Evolutionary conservation across 2,888 invertebrate genomes (phyloP).

Genomic region (Eretmocerus hayati): DNA sequence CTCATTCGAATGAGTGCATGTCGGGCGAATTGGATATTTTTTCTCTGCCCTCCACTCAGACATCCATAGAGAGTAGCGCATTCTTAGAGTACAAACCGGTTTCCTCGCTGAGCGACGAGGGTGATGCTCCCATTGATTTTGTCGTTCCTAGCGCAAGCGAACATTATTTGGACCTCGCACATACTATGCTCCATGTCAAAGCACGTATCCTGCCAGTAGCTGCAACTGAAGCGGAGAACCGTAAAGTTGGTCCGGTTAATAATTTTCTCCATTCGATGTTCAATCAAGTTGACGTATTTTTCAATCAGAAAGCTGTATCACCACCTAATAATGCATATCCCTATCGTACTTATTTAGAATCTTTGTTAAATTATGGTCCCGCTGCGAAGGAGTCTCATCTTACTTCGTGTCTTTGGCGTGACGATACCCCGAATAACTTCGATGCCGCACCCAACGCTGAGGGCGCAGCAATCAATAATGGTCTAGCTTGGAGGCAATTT

Average conservation of each 20-base stretch:
- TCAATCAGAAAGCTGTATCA: slow-evolving; percentile 30
- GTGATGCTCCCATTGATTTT: slow-evolving; percentile 29
- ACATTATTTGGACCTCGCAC: slow-evolving; percentile 27
- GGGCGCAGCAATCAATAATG: too few relatives aligned
- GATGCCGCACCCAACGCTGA: too few relatives aligned
- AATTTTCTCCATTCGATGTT: slow-evolving; percentile 26
- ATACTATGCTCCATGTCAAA: slow-evolving; percentile 24
- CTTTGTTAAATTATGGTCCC: too few relatives aligned
- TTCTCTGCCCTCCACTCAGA: slow-evolving; percentile 27
- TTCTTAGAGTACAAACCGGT: slow-evolving; percentile 26
- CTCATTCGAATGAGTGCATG: too few relatives aligned
- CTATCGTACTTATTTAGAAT: too few relatives aligned
- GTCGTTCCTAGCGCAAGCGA: slow-evolving; percentile 25
- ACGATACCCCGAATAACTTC: too few relatives aligned
- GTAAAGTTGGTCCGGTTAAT: slow-evolving; percentile 21
- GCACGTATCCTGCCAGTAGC: neutral
- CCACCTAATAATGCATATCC: slow-evolving; percentile 26
- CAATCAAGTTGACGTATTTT: slow-evolving; percentile 27
- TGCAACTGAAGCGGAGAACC: neutral
- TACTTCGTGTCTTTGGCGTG: too few relatives aligned
- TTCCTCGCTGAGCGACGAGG: slow-evolving; percentile 12
- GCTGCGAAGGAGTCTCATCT: too few relatives aligned
- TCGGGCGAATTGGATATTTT: neutral
- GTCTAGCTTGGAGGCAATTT: too few relatives aligned
- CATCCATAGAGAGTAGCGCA: slow-evolving; percentile 24